phyloP scores from a whole-genome alignment of 2,113 vertebrate species.

The Zeus faber region DNA sequence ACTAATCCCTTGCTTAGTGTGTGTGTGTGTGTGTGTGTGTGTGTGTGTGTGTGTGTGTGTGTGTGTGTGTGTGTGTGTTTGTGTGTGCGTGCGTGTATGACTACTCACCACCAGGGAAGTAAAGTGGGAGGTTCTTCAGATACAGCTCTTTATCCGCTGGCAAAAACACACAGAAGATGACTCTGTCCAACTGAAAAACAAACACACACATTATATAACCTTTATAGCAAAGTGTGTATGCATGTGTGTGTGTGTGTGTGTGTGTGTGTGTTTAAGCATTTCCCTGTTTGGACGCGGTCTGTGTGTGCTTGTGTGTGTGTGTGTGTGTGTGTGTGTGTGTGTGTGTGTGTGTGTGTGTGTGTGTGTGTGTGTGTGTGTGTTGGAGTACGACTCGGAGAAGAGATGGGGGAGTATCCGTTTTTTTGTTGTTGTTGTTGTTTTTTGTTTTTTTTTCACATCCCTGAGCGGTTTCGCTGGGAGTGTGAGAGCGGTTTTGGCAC shows the following conservation, averaged over 20 bases:
- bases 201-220: no score
- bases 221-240: not conserved
- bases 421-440: no score
- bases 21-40: no score
- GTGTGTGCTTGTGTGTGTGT: constrained; percentile 9
- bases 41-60: no score
- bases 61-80: constrained; percentile 6
- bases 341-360: constrained; percentile 1
- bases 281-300: no score
- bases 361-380: constrained; percentile 4
- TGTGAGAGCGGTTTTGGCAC: no score
- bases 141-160: constrained; percentile 73
- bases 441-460: no score
- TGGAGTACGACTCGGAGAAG: not conserved
- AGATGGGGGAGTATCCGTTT: no score
- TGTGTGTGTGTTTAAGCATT: constrained; percentile 9
- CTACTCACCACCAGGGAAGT: constrained; percentile 74
- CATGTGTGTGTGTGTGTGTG: not conserved
- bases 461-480: no score
- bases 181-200: constrained; percentile 72
- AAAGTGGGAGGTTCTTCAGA: constrained; percentile 66
- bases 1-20: no score
- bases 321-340: constrained; percentile 1
- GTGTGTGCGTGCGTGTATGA: constrained; percentile 13
- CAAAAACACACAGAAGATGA: constrained; percentile 79